phyloP scores from a whole-genome alignment of 2,113 vertebrate genomes.

The Rynchops niger region DNA sequence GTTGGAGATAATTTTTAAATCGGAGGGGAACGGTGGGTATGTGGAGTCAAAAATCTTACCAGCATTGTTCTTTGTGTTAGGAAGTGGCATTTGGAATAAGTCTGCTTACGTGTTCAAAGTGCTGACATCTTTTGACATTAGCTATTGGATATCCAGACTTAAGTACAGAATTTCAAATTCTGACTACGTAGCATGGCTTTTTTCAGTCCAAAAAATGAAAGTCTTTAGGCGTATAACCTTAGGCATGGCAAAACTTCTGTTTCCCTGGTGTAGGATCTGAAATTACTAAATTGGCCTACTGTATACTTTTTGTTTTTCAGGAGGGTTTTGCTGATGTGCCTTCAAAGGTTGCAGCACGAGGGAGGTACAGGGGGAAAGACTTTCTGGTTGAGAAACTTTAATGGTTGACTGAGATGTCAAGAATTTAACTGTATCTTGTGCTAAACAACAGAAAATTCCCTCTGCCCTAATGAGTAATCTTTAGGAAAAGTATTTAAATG shows the following conservation, averaged over 20 bases:
- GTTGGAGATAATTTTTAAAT: not conserved
- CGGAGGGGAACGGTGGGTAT: rapidly evolving
- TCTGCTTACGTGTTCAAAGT: rapidly evolving
- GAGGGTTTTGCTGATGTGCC: not conserved
- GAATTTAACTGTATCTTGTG: not conserved
- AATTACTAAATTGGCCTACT: not conserved
- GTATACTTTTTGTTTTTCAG: not conserved
- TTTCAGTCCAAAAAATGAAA: not conserved
- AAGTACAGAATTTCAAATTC: not conserved
- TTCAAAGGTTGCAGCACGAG: not conserved
- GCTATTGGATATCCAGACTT: not conserved
- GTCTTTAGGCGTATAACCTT: not conserved
- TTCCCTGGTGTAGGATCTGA: not conserved
- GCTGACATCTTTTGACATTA: not conserved
- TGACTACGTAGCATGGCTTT: not conserved
- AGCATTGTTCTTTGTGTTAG: not conserved
- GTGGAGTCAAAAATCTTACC: not conserved
- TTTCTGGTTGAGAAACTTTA: not conserved
- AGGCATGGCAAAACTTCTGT: not conserved
- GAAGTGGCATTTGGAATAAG: not conserved
- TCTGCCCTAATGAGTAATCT: not conserved
- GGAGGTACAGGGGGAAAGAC: not conserved
- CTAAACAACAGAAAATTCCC: not conserved
- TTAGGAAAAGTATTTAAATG: not conserved
- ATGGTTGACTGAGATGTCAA: not conserved